Base-by-base conservation (phyloP, 2,888 invertebrate species). In the Drosophila crucigera region DNA sequence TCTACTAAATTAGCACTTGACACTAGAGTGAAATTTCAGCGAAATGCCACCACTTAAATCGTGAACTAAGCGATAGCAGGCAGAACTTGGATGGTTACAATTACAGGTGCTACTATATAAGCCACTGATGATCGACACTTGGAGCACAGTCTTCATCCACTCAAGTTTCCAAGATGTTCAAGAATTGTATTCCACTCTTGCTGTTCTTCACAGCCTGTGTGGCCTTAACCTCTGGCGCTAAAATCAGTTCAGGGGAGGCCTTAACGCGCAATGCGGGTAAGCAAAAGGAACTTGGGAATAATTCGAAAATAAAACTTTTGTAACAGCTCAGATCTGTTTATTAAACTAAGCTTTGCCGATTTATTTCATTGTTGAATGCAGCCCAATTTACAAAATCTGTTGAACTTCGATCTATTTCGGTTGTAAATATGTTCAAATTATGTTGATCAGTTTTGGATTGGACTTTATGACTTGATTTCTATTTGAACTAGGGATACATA, bases 131-230 rank as follows among this genome's bases (percentile, higher is more conserved):
- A 19, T 16, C 62, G 30, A n/a, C 19, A 22, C 1, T 47, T 28
- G 16, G 39, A 72, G 64, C 78, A 83, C 73, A 84, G 87, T 84
- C 78, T 71, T 25, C 65, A 22, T 16, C 35, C 50, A 39, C 53
- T 68, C 70, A 72, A 78, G 54, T 55, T 60, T 25, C 10, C 14
- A 64, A 76, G 64, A 79, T 66, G 82, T 50, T 61, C n/a, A 76
- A 59, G 52, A 74, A 76, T 54, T 69, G 37, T 19, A 28, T 54
- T 31, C 28, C 73, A 1, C 55, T 62, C 39, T 19, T 68, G 5
- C 33, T 82, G 25, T 14, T 79, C 7, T 7, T 79, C 14, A 43
- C 65, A 7, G 35, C 50, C 10, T 70, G 41, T 31, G 25, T 72
- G 22, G 73, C 64, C 9, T 7, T 67, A 3, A 49, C 53, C 50